Base-by-base conservation (phyloP, 2,888 invertebrate species). In the Malthinus seriepunctatus region DNA sequence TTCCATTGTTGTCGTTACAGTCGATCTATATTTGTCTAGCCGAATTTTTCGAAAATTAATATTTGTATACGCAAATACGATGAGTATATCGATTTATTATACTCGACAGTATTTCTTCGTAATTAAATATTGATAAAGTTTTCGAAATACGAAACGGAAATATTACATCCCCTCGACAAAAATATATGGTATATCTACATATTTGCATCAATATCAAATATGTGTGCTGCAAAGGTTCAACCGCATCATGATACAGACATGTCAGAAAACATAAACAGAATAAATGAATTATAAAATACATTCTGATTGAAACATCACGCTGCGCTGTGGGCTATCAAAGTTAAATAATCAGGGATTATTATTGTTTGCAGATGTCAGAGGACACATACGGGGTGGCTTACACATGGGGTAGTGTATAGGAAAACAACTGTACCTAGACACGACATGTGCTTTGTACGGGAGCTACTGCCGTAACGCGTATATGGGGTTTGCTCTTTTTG, bases 291-390 rank as follows among this genome's bases (percentile, higher is more conserved):
- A 71, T 71, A 71, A 71, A 71, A 62, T 69, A 69, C 66, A 64
- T 63, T 62, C 69, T 71, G 74, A 74, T 74, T 73, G 73, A 74
- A 72, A 74, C 73, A 72, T 74, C 71, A 71, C 67, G 71, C 71
- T 69, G 72, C 65, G 71, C 69, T 72, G 73, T 71, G 73, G 73
- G 70, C 73, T 74, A 75, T 75, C 74, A 75, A 74, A 73, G 71
- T 75, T 74, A 75, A 76, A 75, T 76, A 76, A 76, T 76, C 75
- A 70, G 69, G 75, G 76, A 76, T 76, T 76, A 77, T 74, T 75
- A 77, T 78, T 78, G 78, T 78, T 77, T 76, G 78, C 78, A 78
- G 76, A 78, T 78, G 77, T 78, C 77, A 72, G 70, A 61, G 68
- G 64, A 65, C 63, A 65, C 63, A 64, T 63, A 63, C 67, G 61